Evolutionary conservation across 1,140 invertebrate species (phyloP).

Genomic region (Lerema accius): DNA sequence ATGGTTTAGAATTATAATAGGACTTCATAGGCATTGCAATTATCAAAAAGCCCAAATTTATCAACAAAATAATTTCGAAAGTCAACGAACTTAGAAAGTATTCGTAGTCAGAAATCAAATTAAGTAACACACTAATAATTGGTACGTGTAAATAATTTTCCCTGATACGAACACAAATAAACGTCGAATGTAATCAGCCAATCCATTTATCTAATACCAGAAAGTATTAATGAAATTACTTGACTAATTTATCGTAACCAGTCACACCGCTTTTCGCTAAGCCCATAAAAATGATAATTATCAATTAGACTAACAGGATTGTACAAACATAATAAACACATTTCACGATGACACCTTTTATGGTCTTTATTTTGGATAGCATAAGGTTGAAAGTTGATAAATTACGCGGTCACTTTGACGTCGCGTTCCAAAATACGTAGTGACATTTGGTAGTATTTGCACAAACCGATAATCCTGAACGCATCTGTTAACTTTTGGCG

Average conservation of each 20-base stretch:
- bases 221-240: slow-evolving; percentile 31
- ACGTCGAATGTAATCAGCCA: slow-evolving; percentile 2
- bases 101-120: too few relatives aligned
- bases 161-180: slow-evolving; percentile 12
- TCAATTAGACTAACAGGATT: slow-evolving; percentile 59
- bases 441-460: slow-evolving; percentile 64
- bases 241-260: slow-evolving; percentile 43
- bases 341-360: background rate
- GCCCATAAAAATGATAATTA: slow-evolving; percentile 70
- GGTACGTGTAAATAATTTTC: background rate
- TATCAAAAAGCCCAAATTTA: background rate
- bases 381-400: slow-evolving; percentile 8
- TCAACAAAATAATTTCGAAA: too few relatives aligned
- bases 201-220: slow-evolving; percentile 21
- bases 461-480: slow-evolving; percentile 60
- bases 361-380: background rate
- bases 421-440: slow-evolving; percentile 25
- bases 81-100: too few relatives aligned
- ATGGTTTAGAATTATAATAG: too few relatives aligned
- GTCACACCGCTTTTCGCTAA: slow-evolving; percentile 40
- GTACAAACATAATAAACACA: slow-evolving; percentile 32
- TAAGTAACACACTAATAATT: too few relatives aligned
- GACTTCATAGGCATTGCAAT: background rate
- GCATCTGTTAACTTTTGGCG: slow-evolving; percentile 58
- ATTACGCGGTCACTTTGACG: background rate